Evolutionary conservation across 2,113 vertebrate species (phyloP).

Genomic region (Kryptolebias marmoratus): DNA sequence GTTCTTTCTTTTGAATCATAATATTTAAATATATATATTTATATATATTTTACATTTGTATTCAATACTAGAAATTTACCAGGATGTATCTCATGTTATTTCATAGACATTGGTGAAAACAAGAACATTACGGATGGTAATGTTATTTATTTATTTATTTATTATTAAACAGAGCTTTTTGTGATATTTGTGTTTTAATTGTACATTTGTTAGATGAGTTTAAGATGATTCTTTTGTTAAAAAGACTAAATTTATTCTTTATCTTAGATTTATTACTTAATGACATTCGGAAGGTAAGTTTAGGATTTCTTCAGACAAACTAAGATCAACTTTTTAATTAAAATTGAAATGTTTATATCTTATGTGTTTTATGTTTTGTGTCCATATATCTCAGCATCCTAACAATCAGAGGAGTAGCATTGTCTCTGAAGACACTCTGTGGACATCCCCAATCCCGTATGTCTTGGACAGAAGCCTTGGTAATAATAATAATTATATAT

Average conservation of each 20-base stretch:
- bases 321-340: no score
- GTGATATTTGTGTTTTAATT: neutral
- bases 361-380: no score
- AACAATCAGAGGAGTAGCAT: slow-evolving; percentile 14
- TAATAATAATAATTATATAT: slow-evolving; percentile 8
- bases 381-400: neutral
- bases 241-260: neutral
- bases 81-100: neutral
- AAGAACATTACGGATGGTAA: neutral
- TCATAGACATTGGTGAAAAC: fast-evolving
- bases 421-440: fast-evolving
- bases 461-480: slow-evolving; percentile 38
- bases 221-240: neutral
- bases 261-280: neutral
- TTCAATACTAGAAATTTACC: neutral
- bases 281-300: slow-evolving; percentile 54
- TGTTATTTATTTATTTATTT: no score
- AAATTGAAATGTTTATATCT: neutral
- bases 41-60: neutral
- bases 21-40: no score
- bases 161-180: no score
- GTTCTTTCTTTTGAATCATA: no score
- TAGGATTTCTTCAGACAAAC: no score
- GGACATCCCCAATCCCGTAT: slow-evolving; percentile 44
- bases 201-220: neutral